Evolutionary conservation across 2,888 invertebrate species (phyloP), one percentile per base, ranked within the genome.

Genomic region (Phyllotreta striolata): DNA sequence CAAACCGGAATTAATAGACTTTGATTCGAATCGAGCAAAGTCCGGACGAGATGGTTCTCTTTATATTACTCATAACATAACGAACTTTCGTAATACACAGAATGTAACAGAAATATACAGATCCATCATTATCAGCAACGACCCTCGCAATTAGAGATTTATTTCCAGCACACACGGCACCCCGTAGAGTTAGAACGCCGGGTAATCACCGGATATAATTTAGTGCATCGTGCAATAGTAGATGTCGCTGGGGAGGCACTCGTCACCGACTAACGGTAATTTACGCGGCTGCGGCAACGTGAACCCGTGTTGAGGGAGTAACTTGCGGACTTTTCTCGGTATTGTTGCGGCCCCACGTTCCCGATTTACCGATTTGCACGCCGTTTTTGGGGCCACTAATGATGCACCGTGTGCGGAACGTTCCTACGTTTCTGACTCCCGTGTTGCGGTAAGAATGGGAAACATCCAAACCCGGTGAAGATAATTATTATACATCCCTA

Each of bases 211-310:
- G 71, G 70, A 70, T 73, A 75, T 78, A 73, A 77, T 77, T 78
- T 76, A 78, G 74, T 76, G 72, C 73, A 71, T 69, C 68, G 68
- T 69, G 71, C 71, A 72, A 73, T 69, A 68, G 63, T 72, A 69
- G 73, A 72, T 70, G 73, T 76, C 77, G 75, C 78, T 68, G 55
- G 77, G 77, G 77, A 78, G 74, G 74, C 76, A 76, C 75, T 75
- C 75, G 76, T 76, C 78, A 77, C 76, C 51, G 67, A 62, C 70
- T 73, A 73, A 70, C 73, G 74, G 76, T 76, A 76, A 78, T 77
- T 77, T 75, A 78, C 75, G 72, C 69, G 68, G 72, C 66, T 70
- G 71, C 67, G 72, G 72, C 66, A 66, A 71, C 69, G 66, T 73
- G 69, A 68, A 75, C 70, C 73, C 66, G 72, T 74, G 73, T 73